Evolutionary conservation across 2,797 vertebrate genomes (phyloP).

Genomic region (Thaleichthys pacificus): DNA sequence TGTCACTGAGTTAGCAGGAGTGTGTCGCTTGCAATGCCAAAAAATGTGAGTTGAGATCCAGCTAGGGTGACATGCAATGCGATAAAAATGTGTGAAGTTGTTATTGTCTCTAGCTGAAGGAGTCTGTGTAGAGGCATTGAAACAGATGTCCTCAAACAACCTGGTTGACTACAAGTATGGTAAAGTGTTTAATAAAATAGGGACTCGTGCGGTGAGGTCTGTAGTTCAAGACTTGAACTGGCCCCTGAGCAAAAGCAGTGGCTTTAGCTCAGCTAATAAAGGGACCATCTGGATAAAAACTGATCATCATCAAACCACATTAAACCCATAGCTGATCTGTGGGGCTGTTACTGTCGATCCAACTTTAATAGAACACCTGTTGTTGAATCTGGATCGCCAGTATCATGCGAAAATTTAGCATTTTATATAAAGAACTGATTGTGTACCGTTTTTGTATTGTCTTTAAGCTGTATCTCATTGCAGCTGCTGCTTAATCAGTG

Average conservation of each 20-base stretch:
- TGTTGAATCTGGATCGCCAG: not conserved
- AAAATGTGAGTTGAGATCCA: not conserved
- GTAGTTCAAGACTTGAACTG: not conserved
- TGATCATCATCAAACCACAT: not conserved
- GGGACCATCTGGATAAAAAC: not conserved
- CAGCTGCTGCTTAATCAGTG: conserved; percentile 35
- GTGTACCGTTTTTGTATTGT: conserved; percentile 33
- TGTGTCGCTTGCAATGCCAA: not conserved
- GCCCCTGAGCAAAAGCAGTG: not conserved
- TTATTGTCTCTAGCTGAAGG: not conserved
- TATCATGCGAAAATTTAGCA: conserved; percentile 25
- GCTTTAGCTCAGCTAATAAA: not conserved
- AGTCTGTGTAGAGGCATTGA: not conserved
- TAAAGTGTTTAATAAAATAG: not conserved
- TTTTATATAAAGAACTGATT: conserved; percentile 29
- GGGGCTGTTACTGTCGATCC: not conserved
- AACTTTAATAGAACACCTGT: conserved; percentile 41
- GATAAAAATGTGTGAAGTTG: not conserved
- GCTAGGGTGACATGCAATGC: not conserved
- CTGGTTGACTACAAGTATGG: not conserved
- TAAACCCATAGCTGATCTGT: not conserved
- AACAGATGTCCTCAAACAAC: not conserved
- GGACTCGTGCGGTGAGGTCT: not conserved
- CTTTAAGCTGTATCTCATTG: conserved; percentile 28
- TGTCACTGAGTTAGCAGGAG: not conserved